Conservation (phyloP, 2,797 vertebrate species). For the Pterois miles region DNA sequence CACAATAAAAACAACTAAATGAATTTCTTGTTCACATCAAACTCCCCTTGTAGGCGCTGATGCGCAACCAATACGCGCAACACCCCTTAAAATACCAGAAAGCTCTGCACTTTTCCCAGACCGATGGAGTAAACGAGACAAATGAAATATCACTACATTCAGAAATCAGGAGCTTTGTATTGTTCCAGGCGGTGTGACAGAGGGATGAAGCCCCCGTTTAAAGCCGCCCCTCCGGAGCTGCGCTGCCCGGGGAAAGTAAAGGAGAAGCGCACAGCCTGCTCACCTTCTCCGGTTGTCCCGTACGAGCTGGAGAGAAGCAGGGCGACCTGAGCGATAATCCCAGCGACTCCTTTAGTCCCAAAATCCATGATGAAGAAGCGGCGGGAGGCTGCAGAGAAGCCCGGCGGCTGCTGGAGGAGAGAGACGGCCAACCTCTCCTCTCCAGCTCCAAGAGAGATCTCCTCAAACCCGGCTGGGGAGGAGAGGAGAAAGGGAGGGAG, state of each 20-base stretch:
- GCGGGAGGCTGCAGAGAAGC: slow-evolving; percentile 26
- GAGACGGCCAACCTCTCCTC: slow-evolving; percentile 55
- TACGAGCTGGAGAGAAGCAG: slow-evolving; percentile 42
- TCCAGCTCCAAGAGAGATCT: slow-evolving; percentile 58
- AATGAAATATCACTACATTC: not conserved
- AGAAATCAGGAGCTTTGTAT: not conserved
- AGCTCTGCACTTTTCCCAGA: not conserved
- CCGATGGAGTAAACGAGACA: not conserved
- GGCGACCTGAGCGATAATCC: slow-evolving; percentile 56
- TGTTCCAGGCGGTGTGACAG: accelerated
- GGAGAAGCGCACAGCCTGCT: slow-evolving; percentile 34
- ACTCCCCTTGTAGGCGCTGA: not conserved
- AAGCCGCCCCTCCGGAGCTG: not conserved
- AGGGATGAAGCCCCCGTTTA: not conserved
- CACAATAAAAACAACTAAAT: not conserved
- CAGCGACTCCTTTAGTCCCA: slow-evolving; percentile 36
- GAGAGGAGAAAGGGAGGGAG: not conserved
- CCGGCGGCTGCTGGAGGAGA: slow-evolving; percentile 50
- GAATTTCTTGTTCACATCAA: not conserved
- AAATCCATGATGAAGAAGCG: slow-evolving; percentile 51
- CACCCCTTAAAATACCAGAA: not conserved
- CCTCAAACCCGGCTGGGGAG: slow-evolving; percentile 13
- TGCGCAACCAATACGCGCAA: slow-evolving; percentile 18
- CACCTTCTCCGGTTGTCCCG: slow-evolving; percentile 68
- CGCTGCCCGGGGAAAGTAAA: not conserved